Conservation (phyloP, 2,113 vertebrate genomes). For the Hydrochoerus hydrochaeris region DNA sequence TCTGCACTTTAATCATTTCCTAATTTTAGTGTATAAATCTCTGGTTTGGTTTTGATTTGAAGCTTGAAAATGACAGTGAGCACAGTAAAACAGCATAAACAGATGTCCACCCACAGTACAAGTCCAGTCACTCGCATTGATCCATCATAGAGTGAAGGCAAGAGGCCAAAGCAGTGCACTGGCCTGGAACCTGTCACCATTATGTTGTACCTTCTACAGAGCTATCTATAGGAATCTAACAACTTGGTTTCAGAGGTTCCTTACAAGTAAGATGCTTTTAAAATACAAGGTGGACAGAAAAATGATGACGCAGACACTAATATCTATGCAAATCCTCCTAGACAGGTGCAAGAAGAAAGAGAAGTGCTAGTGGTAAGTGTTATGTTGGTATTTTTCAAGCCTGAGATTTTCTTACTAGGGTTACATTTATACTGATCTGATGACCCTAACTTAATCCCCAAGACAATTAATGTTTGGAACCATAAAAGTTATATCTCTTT, state of each 20-base stretch:
- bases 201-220: background rate
- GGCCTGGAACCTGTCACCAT: background rate
- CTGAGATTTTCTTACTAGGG: background rate
- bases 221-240: background rate
- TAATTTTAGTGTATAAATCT: background rate
- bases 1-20: background rate
- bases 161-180: background rate
- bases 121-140: background rate
- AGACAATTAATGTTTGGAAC: background rate
- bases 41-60: background rate
- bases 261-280: background rate
- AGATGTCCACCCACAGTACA: background rate
- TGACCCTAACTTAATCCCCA: background rate
- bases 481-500: background rate
- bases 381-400: background rate
- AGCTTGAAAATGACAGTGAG: constrained; percentile 3
- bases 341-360: background rate
- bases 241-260: background rate
- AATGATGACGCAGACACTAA: background rate
- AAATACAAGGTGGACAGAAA: background rate
- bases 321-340: background rate
- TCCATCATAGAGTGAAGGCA: background rate
- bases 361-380: background rate
- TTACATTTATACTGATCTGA: constrained; percentile 10
- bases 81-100: background rate